Evolutionary conservation across 92 coral and sea anemone species (phyloP), one percentile per base, ranked within the genome.

Genomic region (Montipora capitata): DNA sequence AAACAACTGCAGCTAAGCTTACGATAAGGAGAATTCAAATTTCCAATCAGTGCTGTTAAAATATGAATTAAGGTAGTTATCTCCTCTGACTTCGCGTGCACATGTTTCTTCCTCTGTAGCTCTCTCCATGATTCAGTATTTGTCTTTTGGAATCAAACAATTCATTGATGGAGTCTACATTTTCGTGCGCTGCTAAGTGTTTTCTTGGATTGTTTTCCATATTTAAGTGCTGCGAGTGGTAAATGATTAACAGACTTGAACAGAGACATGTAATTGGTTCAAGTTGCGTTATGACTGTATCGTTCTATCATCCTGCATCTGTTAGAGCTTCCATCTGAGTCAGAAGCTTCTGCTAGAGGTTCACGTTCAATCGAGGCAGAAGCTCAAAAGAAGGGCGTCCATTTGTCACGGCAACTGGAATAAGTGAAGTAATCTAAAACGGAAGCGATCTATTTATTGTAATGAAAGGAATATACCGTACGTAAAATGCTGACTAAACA

Each of bases 21-120:
- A 13, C 79, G 81, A 52, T 80, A 71, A 41, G 81, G 77, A 20
- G 65, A 56, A 11, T 68, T 80, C 2, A 86, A 56, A 76, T 93
- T 93, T 2, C 96, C 96, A 82, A 93, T 86, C 12, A 93, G 78
- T 4, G 92, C 96, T 6, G 96, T 90, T 45, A 88, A 41, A 13
- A 93, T n/a, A 42, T 89, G 89, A 49, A 90, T 39, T 0, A 93
- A 66, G 2, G 64, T 54, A 0, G 86, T n/a, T 8, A 90, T 78
- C 35, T 85, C 81, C 35, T 57, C 15, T 52, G 10, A 62, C 17
- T 63, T 40, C 1, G 75, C 83, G 10, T 58, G 66, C 17, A 51
- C 54, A 44, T 52, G 40, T 45, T 45, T 74, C n/a, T 16, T n/a
- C 41, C 76, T 64, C 68, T 66, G 48, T 75, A 65, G 3, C 5